Percentiles rank a stretch among this genome's conserved stretches.
These are phyloP conservation scores for Drosophila kuntzei DNA, from an alignment of 2,888 invertebrate species.

Conservation along the genomic window DNA sequence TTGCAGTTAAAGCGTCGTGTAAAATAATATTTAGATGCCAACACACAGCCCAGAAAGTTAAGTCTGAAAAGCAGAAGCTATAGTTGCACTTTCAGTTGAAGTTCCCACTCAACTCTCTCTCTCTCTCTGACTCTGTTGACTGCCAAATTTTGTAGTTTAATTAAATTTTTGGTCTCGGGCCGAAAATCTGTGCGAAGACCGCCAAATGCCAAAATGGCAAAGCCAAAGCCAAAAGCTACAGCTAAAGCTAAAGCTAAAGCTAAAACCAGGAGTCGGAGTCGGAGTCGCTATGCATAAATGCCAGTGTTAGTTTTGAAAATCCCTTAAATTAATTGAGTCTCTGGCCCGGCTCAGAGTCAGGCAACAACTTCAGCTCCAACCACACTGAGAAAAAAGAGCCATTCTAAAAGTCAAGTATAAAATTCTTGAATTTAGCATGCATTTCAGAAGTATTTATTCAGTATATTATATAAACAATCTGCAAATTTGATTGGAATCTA, in stretches of 20 bases:
- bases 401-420: too few relatives aligned
- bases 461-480: too few relatives aligned
- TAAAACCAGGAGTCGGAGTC: background rate
- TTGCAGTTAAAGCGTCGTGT: constrained; percentile 80
- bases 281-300: constrained; percentile 43
- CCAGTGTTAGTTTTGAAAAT: constrained; percentile 56
- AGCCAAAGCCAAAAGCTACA: constrained; percentile 12
- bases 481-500: too few relatives aligned
- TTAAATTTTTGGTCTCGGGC: constrained; percentile 67
- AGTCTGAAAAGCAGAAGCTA: constrained; percentile 1
- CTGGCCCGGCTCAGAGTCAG: constrained; percentile 22
- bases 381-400: too few relatives aligned
- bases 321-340: constrained; percentile 77
- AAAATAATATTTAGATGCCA: constrained; percentile 78
- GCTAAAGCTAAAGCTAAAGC: background rate
- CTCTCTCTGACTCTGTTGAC: background rate
- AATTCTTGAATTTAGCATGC: too few relatives aligned
- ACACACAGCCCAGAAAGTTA: constrained; percentile 36
- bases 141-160: constrained; percentile 61
- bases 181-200: constrained; percentile 71
- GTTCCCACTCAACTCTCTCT: background rate
- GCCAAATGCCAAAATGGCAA: constrained; percentile 58
- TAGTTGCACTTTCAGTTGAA: constrained; percentile 3
- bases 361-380: background rate
- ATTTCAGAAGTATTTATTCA: too few relatives aligned